Evolutionary conservation across 1,140 invertebrate species (phyloP), one percentile per base, ranked within the genome.

Genomic region (Calephelis virginiensis): DNA sequence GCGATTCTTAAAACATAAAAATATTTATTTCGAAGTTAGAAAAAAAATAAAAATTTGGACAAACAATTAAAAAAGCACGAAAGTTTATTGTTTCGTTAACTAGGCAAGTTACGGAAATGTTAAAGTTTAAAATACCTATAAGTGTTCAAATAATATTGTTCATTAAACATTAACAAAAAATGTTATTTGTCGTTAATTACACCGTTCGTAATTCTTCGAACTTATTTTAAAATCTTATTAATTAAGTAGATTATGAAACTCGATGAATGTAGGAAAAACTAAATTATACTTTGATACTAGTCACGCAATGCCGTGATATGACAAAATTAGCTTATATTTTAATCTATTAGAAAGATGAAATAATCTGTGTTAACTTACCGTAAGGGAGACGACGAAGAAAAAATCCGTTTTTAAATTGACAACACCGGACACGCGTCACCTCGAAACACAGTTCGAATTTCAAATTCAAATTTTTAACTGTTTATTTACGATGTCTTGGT

Each of bases 361-460:
- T 43, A 43, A 59, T 14, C 49, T 38, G 66, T 67, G 68, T 61
- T 63, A 64, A 83, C 83, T 85, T 47, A 85, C 83, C 80, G 80
- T 67, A 75, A 74, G 71, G 69, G 64, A 73, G 62, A 79, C 79
- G 78, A 83, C 66, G 69, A 61, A 73, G 48, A 13, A 65, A 74
- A 81, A 83, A 81, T 80, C 80, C 73, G 78, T 73, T 75, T 72
- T 67, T 64, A 66, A 48, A 61, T 40, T 50, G 63, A 43, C 38
- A 56, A 46, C 50, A 65, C 63, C 63, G 72, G 73, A 73, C 74
- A 80, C 74, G 71, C 73, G 71, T 76, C 78, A 80, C 80, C 81
- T 76, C 63, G 75, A 73, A 74, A 59, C 62, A 48, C 48, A 61
- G 73, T 80, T 81, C 73, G 79, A 74, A 73, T 73, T 77, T 81